Base-by-base conservation (phyloP, 1,140 invertebrate genomes). In the Nilaparvata lugens region DNA sequence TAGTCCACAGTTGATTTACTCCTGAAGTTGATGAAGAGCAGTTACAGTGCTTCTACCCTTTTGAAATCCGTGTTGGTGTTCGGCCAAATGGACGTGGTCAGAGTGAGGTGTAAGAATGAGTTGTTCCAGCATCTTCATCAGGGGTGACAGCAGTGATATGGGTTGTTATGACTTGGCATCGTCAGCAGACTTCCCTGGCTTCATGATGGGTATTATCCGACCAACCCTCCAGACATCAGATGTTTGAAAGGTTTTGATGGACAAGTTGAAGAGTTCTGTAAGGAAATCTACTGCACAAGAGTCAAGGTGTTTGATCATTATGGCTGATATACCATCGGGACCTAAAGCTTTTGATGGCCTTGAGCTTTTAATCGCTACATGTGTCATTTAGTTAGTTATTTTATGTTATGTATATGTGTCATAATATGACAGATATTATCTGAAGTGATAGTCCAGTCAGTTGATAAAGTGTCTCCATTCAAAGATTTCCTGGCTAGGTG, bases 231-330 rank as follows among this genome's bases (percentile, higher is more conserved):
- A 56, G 54, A 56, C 28, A 31, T 56, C 13, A 21, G 54, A 25
- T 18, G 40, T 56, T 14, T 21, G 31, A 3, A 56, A 16, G 31
- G 54, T 25, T 21, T 56, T 11, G 18, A 56, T 28, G 19, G 54
- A 56, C 13, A 56, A 35, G 40, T 56, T 56, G 14, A 56, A 21
- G 25, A 56, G 9, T 16, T 56, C 40, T 28, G 54, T 56, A 18
- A 56, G 54, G 24, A 38, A 56, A 38, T 28, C 54, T 5, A 56
- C 54, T 14, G 28, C 54, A 56, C 31, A 25, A 38, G 31, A 28
- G n/a, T 38, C 54, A n/a, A 56, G 54, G 40, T 56, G 54, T 38
- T 56, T 56, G 13, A 56, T 4, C 54, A 56, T 56, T n/a, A 56
- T 56, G 31, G 54, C 28, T 25, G 54, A 56, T n/a, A 56, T 56